phyloP scores from a whole-genome alignment of 2,113 vertebrate species.

The Microcebus griseorufus region DNA sequence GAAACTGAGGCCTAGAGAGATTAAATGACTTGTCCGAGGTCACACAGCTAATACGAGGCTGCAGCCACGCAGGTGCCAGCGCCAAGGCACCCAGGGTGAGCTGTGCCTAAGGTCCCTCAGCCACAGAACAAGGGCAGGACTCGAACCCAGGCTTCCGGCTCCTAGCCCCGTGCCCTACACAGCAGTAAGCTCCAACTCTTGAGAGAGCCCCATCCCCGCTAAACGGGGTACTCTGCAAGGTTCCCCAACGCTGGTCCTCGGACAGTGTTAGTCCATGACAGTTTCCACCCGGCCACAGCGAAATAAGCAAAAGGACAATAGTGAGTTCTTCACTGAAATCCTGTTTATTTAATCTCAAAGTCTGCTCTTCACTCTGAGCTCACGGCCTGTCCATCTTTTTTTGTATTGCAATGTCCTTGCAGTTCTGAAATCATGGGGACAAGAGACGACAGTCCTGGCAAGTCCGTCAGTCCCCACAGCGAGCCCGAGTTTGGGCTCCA shows the following conservation, averaged over 20 bases:
- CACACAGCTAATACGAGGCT: background rate
- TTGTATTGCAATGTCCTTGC: background rate
- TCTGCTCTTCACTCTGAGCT: background rate
- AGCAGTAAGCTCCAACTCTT: background rate
- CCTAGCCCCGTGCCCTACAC: background rate
- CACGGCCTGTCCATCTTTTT: background rate
- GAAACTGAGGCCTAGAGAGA: background rate
- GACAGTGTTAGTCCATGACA: background rate
- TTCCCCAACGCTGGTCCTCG: background rate
- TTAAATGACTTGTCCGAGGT: background rate
- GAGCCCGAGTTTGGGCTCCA: background rate
- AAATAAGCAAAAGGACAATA: constrained; percentile 5
- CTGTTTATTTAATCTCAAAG: background rate
- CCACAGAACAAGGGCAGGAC: background rate
- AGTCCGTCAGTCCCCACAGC: background rate
- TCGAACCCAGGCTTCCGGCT: background rate
- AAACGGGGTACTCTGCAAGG: background rate
- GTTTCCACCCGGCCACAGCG: background rate
- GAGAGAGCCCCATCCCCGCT: background rate
- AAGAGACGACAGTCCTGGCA: background rate
- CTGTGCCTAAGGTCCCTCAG: background rate
- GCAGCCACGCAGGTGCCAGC: background rate
- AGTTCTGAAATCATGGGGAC: background rate
- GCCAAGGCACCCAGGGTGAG: background rate
- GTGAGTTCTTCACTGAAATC: background rate